phyloP scores from a whole-genome alignment of 2,888 invertebrate genomes.

The Drosophila mulleri region DNA sequence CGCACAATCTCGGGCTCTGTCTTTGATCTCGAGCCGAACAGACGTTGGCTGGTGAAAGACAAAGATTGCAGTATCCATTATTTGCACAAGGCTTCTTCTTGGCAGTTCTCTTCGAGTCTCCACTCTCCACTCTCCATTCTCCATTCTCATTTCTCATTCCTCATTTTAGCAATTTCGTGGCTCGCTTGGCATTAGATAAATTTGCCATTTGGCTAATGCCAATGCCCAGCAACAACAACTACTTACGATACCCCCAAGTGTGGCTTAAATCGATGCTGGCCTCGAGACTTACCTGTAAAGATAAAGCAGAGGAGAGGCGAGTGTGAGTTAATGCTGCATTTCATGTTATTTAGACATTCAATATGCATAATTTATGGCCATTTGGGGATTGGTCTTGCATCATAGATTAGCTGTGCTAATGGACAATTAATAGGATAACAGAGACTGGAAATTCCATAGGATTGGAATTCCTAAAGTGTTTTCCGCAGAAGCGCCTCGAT shows the following conservation, averaged over 20 bases:
- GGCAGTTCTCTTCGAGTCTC: not conserved
- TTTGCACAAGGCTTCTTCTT: conserved; percentile 44
- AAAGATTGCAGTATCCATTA: conserved; percentile 48
- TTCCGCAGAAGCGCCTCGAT: not conserved
- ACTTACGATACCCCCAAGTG: conserved; percentile 65
- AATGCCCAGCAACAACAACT: conserved; percentile 12
- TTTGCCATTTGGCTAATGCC: conserved; percentile 44
- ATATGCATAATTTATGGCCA: conserved; percentile 27
- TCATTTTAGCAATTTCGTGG: conserved; percentile 31
- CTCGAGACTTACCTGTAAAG: conserved; percentile 68
- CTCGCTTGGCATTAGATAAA: conserved; percentile 44
- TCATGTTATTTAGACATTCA: conserved; percentile 28
- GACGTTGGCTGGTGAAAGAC: conserved; percentile 52
- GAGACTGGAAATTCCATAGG: not conserved
- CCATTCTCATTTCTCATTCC: conserved; percentile 18
- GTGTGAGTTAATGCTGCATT: conserved; percentile 43
- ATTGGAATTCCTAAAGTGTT: not conserved
- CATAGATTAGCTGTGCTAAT: conserved; percentile 35
- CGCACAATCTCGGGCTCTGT: conserved; percentile 2
- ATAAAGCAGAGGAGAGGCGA: conserved; percentile 36
- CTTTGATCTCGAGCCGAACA: conserved; percentile 55
- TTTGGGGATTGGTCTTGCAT: conserved; percentile 32
- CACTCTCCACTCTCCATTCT: conserved; percentile 15
- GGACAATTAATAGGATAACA: conserved; percentile 23
- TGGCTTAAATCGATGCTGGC: conserved; percentile 36